Conservation (phyloP, 2,797 vertebrate genomes). For the Remorina albescens region DNA sequence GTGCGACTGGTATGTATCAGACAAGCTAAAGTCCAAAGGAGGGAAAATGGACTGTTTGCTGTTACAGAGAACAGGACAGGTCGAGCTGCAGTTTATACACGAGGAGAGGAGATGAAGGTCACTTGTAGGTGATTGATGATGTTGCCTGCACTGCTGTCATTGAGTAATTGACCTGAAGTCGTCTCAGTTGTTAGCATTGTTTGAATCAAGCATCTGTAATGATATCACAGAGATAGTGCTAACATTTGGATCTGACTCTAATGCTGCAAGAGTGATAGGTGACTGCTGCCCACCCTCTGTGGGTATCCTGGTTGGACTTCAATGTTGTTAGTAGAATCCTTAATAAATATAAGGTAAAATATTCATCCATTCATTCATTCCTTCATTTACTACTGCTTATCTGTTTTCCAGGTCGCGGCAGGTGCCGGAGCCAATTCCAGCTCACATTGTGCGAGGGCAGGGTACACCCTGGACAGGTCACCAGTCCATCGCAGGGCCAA, state of each 20-base stretch:
- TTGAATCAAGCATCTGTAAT: conserved; percentile 73
- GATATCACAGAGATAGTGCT: conserved; percentile 64
- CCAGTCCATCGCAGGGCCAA: too few species aligned
- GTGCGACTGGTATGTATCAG: conserved; percentile 29
- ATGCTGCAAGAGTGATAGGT: conserved; percentile 59
- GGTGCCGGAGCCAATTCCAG: too few species aligned
- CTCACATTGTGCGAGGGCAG: too few species aligned
- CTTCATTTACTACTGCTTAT: too few species aligned
- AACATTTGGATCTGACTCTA: conserved; percentile 40
- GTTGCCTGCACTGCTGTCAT: conserved; percentile 61
- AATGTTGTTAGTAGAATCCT: too few species aligned
- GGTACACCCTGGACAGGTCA: too few species aligned
- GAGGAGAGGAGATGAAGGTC: conserved; percentile 56
- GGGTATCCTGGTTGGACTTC: conserved; percentile 13
- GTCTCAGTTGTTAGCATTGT: conserved; percentile 66
- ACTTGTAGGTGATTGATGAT: conserved; percentile 68
- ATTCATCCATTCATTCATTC: too few species aligned
- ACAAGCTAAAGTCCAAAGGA: conserved; percentile 19
- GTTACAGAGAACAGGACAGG: conserved; percentile 37
- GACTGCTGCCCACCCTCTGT: conserved; percentile 18
- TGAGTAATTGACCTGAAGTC: conserved; percentile 69
- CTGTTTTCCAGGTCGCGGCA: too few species aligned
- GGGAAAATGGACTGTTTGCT: neutral
- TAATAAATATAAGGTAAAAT: too few species aligned
- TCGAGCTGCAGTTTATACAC: neutral